Percentiles rank a stretch among this genome's conserved stretches.
Evolutionary conservation across 2,888 invertebrate species (phyloP).

Genomic region (Drosophila nr. fundita): DNA sequence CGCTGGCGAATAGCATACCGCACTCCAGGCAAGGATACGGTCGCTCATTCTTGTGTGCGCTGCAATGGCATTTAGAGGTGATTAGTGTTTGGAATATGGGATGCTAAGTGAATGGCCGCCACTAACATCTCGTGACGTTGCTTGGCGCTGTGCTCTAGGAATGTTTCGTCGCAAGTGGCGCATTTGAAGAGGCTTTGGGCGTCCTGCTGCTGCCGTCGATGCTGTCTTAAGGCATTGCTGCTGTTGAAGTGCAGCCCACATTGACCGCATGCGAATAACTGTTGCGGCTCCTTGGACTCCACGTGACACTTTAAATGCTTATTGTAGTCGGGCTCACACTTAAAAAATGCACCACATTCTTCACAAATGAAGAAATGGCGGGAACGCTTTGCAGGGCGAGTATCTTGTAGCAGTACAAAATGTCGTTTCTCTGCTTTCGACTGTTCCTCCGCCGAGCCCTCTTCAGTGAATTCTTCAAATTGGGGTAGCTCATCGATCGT

Average conservation of each 20-base stretch:
- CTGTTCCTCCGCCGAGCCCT: neutral
- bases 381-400: slow-evolving; percentile 39
- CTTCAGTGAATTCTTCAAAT: neutral
- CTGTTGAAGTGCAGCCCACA: slow-evolving; percentile 43
- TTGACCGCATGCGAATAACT: slow-evolving; percentile 55
- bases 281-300: slow-evolving; percentile 14
- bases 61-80: slow-evolving; percentile 9
- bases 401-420: slow-evolving; percentile 29
- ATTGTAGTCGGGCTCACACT: slow-evolving; percentile 35
- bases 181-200: slow-evolving; percentile 43
- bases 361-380: slow-evolving; percentile 68
- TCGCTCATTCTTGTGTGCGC: slow-evolving; percentile 67
- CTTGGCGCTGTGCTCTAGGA: slow-evolving; percentile 49
- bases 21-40: slow-evolving; percentile 74
- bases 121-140: slow-evolving; percentile 64
- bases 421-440: slow-evolving; percentile 28
- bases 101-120: too few species aligned
- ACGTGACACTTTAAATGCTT: slow-evolving; percentile 38
- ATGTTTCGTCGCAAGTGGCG: slow-evolving; percentile 47
- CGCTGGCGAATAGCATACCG: slow-evolving; percentile 35
- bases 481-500: neutral
- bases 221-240: slow-evolving; percentile 30
- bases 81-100: neutral
- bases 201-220: slow-evolving; percentile 32
- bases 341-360: slow-evolving; percentile 55